A percentile compares a stretch with the other conserved stretches of the same genome.
These are phyloP conservation scores for Aulostomus chinensis DNA, from an alignment of 2,797 vertebrate species.

Conservation along the genomic window DNA sequence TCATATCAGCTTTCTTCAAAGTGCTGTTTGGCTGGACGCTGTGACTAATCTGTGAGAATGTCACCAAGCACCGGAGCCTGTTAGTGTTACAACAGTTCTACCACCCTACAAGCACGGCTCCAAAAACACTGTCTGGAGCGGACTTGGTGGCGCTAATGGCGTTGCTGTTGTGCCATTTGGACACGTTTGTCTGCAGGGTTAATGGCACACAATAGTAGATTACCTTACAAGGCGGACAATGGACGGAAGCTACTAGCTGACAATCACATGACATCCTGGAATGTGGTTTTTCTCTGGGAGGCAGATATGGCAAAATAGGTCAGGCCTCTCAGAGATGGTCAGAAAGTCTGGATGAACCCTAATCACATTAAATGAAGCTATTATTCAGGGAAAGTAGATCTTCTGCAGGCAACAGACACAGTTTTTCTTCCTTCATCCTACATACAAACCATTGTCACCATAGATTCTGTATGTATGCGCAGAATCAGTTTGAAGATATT, in stretches of 20 bases:
- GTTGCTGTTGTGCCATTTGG: conserved; percentile 33
- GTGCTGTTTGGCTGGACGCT: conserved; percentile 57
- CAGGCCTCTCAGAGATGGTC: conserved; percentile 20
- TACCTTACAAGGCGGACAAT: conserved; percentile 66
- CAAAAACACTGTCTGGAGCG: conserved; percentile 2
- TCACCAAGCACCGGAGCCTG: conserved; percentile 30
- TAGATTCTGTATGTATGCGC: too few species aligned
- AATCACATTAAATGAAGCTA: conserved; percentile 12
- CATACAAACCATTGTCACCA: too few species aligned
- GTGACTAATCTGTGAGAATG: conserved; percentile 57
- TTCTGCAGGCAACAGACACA: neutral
- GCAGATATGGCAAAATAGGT: conserved; percentile 42
- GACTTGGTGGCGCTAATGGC: conserved; percentile 5
- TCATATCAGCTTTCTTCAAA: conserved; percentile 71
- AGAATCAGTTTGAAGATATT: too few species aligned
- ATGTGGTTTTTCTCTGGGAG: conserved; percentile 40
- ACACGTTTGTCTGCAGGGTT: conserved; percentile 46
- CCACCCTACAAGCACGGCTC: conserved; percentile 14
- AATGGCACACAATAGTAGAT: conserved; percentile 53
- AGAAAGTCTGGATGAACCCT: conserved; percentile 15
- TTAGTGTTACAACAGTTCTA: conserved; percentile 35
- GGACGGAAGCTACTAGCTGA: conserved; percentile 47
- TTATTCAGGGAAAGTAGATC: neutral
- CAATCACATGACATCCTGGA: conserved; percentile 68
- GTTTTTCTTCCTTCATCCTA: too few species aligned